Conservation (phyloP, 2,888 invertebrate species). For the Acrobasis suavella region DNA sequence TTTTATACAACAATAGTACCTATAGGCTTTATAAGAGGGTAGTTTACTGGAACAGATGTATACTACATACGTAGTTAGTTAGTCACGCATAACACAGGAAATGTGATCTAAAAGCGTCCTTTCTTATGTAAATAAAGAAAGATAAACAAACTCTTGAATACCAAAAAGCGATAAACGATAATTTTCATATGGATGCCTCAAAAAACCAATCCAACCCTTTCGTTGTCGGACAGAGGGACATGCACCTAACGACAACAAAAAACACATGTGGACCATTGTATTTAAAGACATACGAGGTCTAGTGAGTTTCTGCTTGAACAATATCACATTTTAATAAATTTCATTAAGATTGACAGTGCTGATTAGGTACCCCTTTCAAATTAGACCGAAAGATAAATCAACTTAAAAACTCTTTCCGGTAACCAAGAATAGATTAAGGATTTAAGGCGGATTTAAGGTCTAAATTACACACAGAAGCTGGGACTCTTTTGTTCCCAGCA, state of each 20-base stretch:
- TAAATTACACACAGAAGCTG: slow-evolving; percentile 41
- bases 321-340: slow-evolving; percentile 76
- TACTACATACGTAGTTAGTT: neutral
- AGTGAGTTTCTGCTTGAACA: slow-evolving; percentile 74
- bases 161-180: slow-evolving; percentile 66
- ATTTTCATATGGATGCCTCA: slow-evolving; percentile 49
- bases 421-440: slow-evolving; percentile 37
- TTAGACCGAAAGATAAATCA: slow-evolving; percentile 28
- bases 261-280: slow-evolving; percentile 72
- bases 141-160: slow-evolving; percentile 55
- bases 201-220: slow-evolving; percentile 74
- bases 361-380: slow-evolving; percentile 63
- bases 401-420: slow-evolving; percentile 30
- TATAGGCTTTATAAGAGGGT: no score
- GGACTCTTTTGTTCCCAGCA: slow-evolving; percentile 50
- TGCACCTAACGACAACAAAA: slow-evolving; percentile 67
- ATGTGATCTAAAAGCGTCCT: slow-evolving; percentile 30
- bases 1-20: no score
- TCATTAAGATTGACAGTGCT: slow-evolving; percentile 78
- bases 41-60: neutral
- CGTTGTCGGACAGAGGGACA: slow-evolving; percentile 64
- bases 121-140: slow-evolving; percentile 51
- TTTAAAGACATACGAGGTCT: slow-evolving; percentile 65
- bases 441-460: slow-evolving; percentile 25
- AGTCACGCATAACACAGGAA: neutral